Evolutionary conservation across 2,797 vertebrate species (phyloP).

Genomic region (Alauda arvensis): DNA sequence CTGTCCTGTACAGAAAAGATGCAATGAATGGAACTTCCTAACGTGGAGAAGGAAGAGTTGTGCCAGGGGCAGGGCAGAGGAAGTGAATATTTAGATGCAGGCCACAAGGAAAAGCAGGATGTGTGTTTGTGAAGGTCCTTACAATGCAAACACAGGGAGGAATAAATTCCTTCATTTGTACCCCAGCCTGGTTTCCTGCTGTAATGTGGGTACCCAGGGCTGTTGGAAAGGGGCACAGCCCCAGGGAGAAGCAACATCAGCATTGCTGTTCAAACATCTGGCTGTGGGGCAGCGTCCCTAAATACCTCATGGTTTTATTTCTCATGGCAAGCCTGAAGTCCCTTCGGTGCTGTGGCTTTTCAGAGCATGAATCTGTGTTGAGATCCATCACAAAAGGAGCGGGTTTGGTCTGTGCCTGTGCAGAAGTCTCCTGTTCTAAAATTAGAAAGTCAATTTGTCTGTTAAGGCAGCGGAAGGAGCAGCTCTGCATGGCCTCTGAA

Average conservation of each 20-base stretch:
- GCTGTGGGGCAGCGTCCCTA: not conserved
- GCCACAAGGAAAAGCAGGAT: not conserved
- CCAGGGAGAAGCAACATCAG: not conserved
- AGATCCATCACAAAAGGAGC: not conserved
- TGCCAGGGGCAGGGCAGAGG: not conserved
- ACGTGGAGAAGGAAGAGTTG: not conserved
- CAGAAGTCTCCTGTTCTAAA: slow-evolving; percentile 47
- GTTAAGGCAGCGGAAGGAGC: slow-evolving; percentile 32
- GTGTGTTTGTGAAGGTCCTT: not conserved
- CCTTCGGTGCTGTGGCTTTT: not conserved
- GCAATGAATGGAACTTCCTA: not conserved
- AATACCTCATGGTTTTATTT: not conserved
- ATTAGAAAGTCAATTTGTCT: slow-evolving; percentile 66
- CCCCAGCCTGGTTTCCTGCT: not conserved
- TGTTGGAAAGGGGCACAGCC: not conserved
- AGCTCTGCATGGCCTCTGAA: slow-evolving; percentile 33
- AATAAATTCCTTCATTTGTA: not conserved
- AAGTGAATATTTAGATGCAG: not conserved
- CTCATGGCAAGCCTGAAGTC: not conserved
- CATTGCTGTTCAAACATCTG: not conserved
- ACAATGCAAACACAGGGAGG: not conserved
- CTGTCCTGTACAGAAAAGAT: not conserved
- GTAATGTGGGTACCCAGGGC: rapidly evolving
- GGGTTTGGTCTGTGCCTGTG: not conserved
- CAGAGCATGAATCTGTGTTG: not conserved